These are phyloP conservation scores for Bombyx huttoni DNA, from an alignment of 2,888 invertebrate species.

Conservation along the genomic window DNA sequence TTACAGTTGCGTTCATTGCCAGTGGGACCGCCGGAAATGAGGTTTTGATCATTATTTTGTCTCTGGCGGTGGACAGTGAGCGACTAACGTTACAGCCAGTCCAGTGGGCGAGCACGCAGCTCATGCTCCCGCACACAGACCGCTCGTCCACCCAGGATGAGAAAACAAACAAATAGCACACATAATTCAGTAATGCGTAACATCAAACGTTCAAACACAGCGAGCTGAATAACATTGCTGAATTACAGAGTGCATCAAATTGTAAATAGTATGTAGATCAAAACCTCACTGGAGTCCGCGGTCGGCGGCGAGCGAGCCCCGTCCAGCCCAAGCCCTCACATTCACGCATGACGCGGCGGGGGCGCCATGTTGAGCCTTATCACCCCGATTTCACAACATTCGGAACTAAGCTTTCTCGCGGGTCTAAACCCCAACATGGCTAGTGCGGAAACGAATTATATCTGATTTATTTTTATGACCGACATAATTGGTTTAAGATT, in stretches of 20 bases:
- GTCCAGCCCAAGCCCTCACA: conserved; percentile 71
- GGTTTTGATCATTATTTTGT: neutral
- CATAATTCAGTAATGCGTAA: neutral
- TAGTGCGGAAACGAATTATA: conserved; percentile 3
- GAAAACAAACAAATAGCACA: too few species aligned
- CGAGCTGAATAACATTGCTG: neutral
- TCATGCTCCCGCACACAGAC: too few species aligned
- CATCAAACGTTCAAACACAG: neutral
- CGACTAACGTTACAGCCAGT: too few species aligned
- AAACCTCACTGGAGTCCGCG: neutral
- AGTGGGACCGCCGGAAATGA: neutral
- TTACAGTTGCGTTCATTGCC: neutral
- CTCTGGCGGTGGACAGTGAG: too few species aligned
- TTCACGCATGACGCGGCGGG: conserved; percentile 64
- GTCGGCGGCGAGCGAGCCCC: conserved; percentile 4
- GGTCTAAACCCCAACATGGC: conserved; percentile 3
- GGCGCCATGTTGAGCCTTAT: conserved; percentile 23
- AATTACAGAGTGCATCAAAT: neutral
- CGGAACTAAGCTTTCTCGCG: neutral
- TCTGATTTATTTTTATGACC: neutral
- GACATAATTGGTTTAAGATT: conserved; percentile 2
- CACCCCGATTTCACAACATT: conserved; percentile 12
- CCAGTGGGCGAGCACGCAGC: too few species aligned
- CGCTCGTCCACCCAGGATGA: too few species aligned
- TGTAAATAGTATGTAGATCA: neutral